Evolutionary conservation across 37 sponge, comb jelly and placozoan genomes (phyloP), one percentile per base, ranked within the genome.

Genomic region (Petrosia ficiformis): DNA sequence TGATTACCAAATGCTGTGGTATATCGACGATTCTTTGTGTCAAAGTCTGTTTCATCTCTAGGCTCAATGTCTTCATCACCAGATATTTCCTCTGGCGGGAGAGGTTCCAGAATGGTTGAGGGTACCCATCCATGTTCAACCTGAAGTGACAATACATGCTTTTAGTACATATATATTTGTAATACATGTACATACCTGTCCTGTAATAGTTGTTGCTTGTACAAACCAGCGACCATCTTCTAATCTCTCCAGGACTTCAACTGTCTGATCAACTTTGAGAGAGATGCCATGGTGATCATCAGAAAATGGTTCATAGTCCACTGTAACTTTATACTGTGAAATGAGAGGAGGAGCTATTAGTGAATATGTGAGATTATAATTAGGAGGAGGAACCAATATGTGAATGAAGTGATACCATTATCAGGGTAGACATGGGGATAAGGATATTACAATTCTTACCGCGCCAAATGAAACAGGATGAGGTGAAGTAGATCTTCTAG

Each of bases 191-290:
- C n/a, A n/a, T n/a, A n/a, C n/a, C 26, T 32, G 19, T 19, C 29
- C 66, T 14, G 64, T 3, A 2, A 34, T 60, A 19, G 63, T 10
- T 22, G 42, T 52, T 1, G 79, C 63, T 37, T 82, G 77, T 21
- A 75, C 86, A 39, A 79, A 85, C 86, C 89, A 93, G 59, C 68
- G 60, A 24, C 60, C 80, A 2, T 38, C 56, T 14, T 52, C 70
- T 29, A 35, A 65, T 44, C 64, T 43, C 59, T 93, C 86, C 29
- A 93, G 61, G 14, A 93, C 80, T 41, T 82, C 89, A 36, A 93
- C 77, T 26, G 75, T 74, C 70, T 93, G 82, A 16, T 85, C 86
- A 21, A 54, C 66, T 16, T 63, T 82, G 74, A 93, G 78, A 42
- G 56, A 42, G 33, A 88, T 61, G 2, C 68, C 40, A 40, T 25